These are phyloP conservation scores for Hippopotamus amphibius DNA, from an alignment of 2,113 vertebrate genomes.

Conservation along the genomic window DNA sequence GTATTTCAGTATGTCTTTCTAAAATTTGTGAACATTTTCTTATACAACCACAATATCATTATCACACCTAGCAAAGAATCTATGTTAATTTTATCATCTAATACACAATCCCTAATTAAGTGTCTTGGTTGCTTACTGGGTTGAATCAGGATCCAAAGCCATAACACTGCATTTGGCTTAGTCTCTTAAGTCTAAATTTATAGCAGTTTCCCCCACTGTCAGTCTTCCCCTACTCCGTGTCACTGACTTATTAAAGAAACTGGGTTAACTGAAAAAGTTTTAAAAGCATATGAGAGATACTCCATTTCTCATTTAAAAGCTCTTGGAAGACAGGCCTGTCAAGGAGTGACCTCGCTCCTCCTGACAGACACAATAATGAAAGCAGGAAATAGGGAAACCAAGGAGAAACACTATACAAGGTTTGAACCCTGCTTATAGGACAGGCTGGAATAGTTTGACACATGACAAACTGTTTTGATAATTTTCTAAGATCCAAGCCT, in stretches of 20 bases:
- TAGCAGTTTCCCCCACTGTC: not conserved
- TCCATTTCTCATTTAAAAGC: slow-evolving; percentile 32
- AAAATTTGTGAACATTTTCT: slow-evolving; percentile 49
- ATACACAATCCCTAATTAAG: not conserved
- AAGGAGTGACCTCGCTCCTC: not conserved
- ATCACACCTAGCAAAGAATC: not conserved
- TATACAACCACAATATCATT: slow-evolving; percentile 15
- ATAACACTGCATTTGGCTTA: not conserved
- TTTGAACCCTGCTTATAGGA: not conserved
- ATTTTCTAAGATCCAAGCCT: not conserved
- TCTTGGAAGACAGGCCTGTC: not conserved
- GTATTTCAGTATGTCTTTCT: not conserved
- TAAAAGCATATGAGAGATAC: slow-evolving; percentile 4
- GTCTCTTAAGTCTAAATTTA: not conserved
- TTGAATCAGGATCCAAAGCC: slow-evolving; percentile 41
- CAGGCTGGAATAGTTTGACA: not conserved
- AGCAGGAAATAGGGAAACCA: not conserved
- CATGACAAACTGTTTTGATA: not conserved
- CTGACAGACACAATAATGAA: not conserved
- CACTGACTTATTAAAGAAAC: slow-evolving; percentile 19
- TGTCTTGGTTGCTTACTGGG: not conserved
- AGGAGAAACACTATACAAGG: not conserved
- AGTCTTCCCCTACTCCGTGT: not conserved
- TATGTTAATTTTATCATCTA: slow-evolving; percentile 34
- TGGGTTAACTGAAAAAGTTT: not conserved